Evolutionary conservation across 2,888 invertebrate genomes (phyloP), one percentile per base, ranked within the genome.

Genomic region (Choristoneura rosaceana): DNA sequence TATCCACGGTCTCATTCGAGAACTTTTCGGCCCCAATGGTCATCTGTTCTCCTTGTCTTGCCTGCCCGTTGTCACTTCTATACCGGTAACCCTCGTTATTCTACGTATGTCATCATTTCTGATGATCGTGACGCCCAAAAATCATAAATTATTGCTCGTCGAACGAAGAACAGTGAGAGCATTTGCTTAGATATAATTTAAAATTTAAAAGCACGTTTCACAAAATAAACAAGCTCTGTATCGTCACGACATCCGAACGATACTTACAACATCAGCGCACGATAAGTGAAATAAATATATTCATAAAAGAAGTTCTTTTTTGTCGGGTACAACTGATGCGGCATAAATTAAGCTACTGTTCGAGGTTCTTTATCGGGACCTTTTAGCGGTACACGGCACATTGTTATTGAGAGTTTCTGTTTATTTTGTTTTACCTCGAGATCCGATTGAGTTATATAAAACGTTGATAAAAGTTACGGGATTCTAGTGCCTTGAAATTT

Each of bases 281-380:
- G 77, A 78, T 79, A 79, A 79, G 65, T 71, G 73, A 76, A 84
- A 83, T 87, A 88, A 88, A 82, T 85, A 82, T 85, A 84, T 87
- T 82, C 86, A 84, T 84, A 82, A 80, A 81, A 76, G 78, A 79
- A 81, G 82, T 79, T 79, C 78, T 81, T 81, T 85, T 84, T 82
- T 82, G 78, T 83, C 85, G 80, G 77, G 79, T 79, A 82, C 84
- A 83, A 80, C 81, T 84, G 87, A 91, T 90, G 89, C 85, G 80
- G 92, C 87, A 92, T 93, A 91, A 84, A 92, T 93, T 93, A 92
- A 88, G 93, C 93, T 93, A 92, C 93, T 83, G 71, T 71, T 67
- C 67, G 93, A 88, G 89, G 81, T 91, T 90, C 84, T 87, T 90
- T 88, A 87, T 85, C 84, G 77, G 77, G 73, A 64, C 71, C 71